These are phyloP conservation scores for Tridacna gigas DNA, from an alignment of 2,888 invertebrate species.

Conservation along the genomic window DNA sequence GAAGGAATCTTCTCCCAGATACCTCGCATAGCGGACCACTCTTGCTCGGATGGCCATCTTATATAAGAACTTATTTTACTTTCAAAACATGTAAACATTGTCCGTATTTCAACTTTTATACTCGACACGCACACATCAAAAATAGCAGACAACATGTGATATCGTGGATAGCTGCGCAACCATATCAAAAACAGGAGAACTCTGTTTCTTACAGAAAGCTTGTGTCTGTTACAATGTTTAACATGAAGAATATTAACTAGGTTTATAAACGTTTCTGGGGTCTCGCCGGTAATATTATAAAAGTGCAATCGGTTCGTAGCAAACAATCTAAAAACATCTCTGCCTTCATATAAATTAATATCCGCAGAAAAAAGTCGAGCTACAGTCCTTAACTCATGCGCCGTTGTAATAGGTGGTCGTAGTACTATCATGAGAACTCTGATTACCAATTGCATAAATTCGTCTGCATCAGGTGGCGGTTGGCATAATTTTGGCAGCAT, in stretches of 20 bases:
- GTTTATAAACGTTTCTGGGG: neutral
- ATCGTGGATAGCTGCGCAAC: neutral
- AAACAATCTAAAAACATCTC: neutral
- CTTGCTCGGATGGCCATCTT: neutral
- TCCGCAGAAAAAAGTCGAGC: neutral
- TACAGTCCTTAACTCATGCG: neutral
- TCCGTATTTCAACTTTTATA: neutral
- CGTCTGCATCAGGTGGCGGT: neutral
- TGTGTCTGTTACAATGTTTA: neutral
- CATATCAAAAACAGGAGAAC: neutral
- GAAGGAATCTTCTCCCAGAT: slow-evolving; percentile 7
- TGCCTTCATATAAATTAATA: neutral
- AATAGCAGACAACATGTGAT: neutral
- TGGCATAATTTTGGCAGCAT: neutral
- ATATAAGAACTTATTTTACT: neutral
- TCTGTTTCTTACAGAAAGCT: neutral
- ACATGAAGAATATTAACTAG: neutral
- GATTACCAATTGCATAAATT: neutral
- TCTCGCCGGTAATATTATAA: neutral
- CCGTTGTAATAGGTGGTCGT: neutral
- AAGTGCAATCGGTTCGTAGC: neutral
- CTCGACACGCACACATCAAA: neutral
- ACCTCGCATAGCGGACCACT: neutral
- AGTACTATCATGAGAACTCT: neutral
- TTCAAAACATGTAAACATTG: neutral